Evolutionary conservation across 2,888 invertebrate species (phyloP).

Genomic region (Sphaerophoria taeniata): DNA sequence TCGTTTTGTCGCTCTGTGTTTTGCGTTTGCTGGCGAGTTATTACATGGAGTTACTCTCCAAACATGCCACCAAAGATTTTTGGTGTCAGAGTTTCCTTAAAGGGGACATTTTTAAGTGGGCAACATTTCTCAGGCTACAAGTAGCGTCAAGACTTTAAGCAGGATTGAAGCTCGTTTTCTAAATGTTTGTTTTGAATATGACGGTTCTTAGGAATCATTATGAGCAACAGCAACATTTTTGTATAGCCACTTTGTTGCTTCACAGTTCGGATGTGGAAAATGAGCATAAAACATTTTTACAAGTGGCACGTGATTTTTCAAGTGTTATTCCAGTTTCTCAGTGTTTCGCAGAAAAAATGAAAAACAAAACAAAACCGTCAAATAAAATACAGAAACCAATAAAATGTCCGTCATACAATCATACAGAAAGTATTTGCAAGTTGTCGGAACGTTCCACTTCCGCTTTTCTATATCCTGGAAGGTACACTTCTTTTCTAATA

Average conservation of each 20-base stretch:
- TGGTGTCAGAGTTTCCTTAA: too few species aligned
- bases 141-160: too few species aligned
- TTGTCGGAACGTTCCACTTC: neutral
- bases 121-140: too few species aligned
- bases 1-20: constrained; percentile 8
- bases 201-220: too few species aligned
- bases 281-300: constrained; percentile 80
- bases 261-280: neutral
- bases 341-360: neutral
- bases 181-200: too few species aligned
- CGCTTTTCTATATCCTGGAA: neutral
- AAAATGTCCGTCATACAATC: constrained; percentile 32
- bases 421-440: neutral
- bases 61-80: too few species aligned
- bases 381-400: constrained; percentile 38
- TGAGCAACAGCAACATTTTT: too few species aligned
- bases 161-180: too few species aligned
- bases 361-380: neutral
- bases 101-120: too few species aligned
- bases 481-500: neutral
- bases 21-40: neutral
- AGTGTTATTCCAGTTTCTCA: constrained; percentile 76
- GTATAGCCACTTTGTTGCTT: neutral
- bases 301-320: constrained; percentile 80
- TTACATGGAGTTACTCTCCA: neutral